These are phyloP conservation scores for Drosophila athabasca DNA, from an alignment of 1,140 invertebrate genomes.

Conservation along the genomic window DNA sequence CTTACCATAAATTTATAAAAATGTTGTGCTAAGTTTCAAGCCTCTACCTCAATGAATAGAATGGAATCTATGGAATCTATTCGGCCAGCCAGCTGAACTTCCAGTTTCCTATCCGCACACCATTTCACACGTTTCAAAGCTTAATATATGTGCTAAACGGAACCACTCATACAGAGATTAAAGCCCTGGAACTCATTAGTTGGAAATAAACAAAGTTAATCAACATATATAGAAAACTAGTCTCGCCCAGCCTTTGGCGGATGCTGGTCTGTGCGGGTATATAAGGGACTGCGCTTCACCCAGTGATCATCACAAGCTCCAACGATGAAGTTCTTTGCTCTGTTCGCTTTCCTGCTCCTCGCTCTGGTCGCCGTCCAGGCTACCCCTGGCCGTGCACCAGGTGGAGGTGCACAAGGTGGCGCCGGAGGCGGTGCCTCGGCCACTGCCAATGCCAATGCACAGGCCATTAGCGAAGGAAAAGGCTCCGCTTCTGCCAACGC, in stretches of 20 bases:
- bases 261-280: slow-evolving; percentile 9
- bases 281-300: slow-evolving; percentile 34
- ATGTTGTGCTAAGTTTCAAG: too few species aligned
- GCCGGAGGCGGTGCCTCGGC: background rate
- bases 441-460: slow-evolving; percentile 10
- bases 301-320: slow-evolving; percentile 30
- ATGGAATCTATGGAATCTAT: too few species aligned
- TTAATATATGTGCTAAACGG: slow-evolving; percentile 53
- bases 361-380: slow-evolving; percentile 29
- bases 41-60: too few species aligned
- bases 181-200: slow-evolving; percentile 20
- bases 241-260: slow-evolving; percentile 8
- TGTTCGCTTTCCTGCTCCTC: slow-evolving; percentile 36
- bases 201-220: slow-evolving; percentile 10
- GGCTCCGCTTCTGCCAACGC: slow-evolving; percentile 16
- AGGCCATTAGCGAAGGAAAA: background rate
- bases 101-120: slow-evolving; percentile 26
- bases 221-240: slow-evolving; percentile 16
- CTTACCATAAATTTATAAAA: too few species aligned
- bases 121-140: slow-evolving; percentile 21
- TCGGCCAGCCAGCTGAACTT: too few species aligned
- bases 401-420: background rate
- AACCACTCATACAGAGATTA: slow-evolving; percentile 19
- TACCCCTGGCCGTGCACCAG: background rate
- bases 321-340: slow-evolving; percentile 44